Base-by-base conservation (phyloP, 2,888 invertebrate species). In the Andrena marginata region DNA sequence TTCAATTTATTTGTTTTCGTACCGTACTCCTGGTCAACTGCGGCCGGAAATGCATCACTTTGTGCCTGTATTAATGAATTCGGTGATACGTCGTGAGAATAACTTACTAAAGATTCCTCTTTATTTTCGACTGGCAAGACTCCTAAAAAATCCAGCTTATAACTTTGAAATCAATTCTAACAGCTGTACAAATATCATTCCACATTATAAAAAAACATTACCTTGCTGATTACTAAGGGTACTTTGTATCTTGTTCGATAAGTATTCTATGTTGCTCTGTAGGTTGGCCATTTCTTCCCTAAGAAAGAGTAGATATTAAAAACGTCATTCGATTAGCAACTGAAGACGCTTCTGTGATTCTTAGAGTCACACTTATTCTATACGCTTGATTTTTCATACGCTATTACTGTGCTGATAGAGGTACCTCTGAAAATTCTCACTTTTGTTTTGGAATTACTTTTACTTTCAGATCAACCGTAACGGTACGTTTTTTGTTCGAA, bases 201-300 rank as follows among this genome's bases (percentile, higher is more conserved):
- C 42, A 42, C 4, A 26, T 13, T 42, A 42, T 10, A 23, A 60
- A 48, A 48, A 60, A 31, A 35, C 20, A 79, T 54, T 89, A 93
- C 92, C 92, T 85, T 89, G 87, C 69, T 90, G 88, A 72, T 84
- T 90, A 63, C 85, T 89, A 73, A 91, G 76, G 69, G 91, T 89
- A 76, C 90, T 91, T 77, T 89, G 89, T 82, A 93, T 90, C 87
- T 95, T 95, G 89, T 93, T 94, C 78, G 95, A 95, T 91, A 97
- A 95, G 93, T 94, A 95, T 93, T 96, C 96, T 97, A 97, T 95
- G 96, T 96, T 97, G 96, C 95, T 96, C 96, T 97, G 97, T 96
- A 97, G 95, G 95, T 95, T 96, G 96, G 96, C 97, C 96, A 97
- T 96, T 95, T 97, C 97, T 96, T 97, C 95, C 95, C 96, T 96